These are phyloP conservation scores for Melinopterus prodromus DNA, from an alignment of 2,888 invertebrate genomes.

Conservation along the genomic window DNA sequence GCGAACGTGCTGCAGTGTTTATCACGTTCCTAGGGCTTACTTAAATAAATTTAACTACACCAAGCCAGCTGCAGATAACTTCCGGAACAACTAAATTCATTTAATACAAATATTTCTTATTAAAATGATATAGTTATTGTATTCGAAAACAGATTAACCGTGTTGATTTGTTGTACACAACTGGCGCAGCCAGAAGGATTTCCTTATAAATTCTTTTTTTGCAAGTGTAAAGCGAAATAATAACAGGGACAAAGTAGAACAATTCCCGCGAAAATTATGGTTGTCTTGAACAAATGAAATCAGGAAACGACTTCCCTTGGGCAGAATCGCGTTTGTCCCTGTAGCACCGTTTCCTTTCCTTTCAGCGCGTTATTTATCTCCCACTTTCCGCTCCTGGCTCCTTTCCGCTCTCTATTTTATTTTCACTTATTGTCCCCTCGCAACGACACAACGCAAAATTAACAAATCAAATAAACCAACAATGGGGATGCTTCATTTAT, in stretches of 20 bases:
- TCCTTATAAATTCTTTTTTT: neutral
- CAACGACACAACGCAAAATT: slow-evolving; percentile 15
- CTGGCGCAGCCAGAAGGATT: neutral
- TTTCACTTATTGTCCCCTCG: slow-evolving; percentile 36
- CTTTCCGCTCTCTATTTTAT: slow-evolving; percentile 37
- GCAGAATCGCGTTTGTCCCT: slow-evolving; percentile 56
- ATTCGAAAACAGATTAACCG: too few relatives aligned
- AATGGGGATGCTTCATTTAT: neutral
- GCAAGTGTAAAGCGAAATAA: slow-evolving; percentile 33
- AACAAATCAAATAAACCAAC: slow-evolving; percentile 31
- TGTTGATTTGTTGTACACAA: neutral
- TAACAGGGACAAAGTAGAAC: slow-evolving; percentile 58
- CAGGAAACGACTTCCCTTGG: slow-evolving; percentile 60
- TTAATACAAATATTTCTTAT: too few relatives aligned
- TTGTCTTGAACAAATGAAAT: slow-evolving; percentile 60
- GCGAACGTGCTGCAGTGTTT: neutral
- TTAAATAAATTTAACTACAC: too few relatives aligned
- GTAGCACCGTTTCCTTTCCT: slow-evolving; percentile 57
- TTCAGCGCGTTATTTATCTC: slow-evolving; percentile 59
- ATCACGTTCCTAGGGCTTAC: neutral
- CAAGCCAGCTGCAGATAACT: too few relatives aligned
- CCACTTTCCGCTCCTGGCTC: slow-evolving; percentile 54
- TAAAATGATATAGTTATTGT: too few relatives aligned
- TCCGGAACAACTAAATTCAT: too few relatives aligned
- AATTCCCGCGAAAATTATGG: slow-evolving; percentile 52